A percentile compares a stretch with the other conserved stretches of the same genome.
Evolutionary conservation across 2,888 invertebrate species (phyloP).

Genomic region (Parnassius apollo): DNA sequence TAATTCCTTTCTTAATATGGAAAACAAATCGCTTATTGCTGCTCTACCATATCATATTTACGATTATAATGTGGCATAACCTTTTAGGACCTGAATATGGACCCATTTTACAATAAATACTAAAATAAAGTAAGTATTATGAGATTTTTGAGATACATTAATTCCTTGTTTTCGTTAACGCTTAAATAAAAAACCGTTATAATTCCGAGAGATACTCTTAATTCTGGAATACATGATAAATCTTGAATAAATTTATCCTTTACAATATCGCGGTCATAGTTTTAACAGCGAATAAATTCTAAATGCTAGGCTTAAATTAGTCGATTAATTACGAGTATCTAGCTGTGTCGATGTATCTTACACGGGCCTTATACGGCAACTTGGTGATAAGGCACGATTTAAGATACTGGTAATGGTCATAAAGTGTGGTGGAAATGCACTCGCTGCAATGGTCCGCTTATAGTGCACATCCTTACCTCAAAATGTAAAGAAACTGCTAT

Average conservation of each 20-base stretch:
- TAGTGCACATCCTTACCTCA: slow-evolving; percentile 17
- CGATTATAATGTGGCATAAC: neutral
- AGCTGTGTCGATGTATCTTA: slow-evolving; percentile 30
- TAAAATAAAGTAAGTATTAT: too few species aligned
- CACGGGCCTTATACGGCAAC: slow-evolving; percentile 11
- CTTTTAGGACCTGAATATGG: neutral
- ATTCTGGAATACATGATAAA: slow-evolving; percentile 3
- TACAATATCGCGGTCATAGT: neutral
- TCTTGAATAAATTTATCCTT: neutral
- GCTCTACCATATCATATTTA: neutral
- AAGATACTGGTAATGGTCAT: slow-evolving; percentile 12
- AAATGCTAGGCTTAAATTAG: slow-evolving; percentile 35
- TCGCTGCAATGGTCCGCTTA: neutral
- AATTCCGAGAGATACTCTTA: neutral
- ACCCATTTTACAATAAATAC: neutral
- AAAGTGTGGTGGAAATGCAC: slow-evolving; percentile 1
- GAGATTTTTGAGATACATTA: too few species aligned
- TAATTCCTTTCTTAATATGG: too few species aligned
- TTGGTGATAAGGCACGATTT: slow-evolving; percentile 19
- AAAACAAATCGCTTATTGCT: too few species aligned
- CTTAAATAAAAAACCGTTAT: slow-evolving; percentile 4
- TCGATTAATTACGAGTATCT: slow-evolving; percentile 33
- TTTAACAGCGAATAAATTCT: slow-evolving; percentile 27
- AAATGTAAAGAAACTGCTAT: neutral
- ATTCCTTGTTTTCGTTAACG: neutral